Evolutionary conservation across 2,888 invertebrate genomes (phyloP).

Genomic region (Leptopilina drosophilae): DNA sequence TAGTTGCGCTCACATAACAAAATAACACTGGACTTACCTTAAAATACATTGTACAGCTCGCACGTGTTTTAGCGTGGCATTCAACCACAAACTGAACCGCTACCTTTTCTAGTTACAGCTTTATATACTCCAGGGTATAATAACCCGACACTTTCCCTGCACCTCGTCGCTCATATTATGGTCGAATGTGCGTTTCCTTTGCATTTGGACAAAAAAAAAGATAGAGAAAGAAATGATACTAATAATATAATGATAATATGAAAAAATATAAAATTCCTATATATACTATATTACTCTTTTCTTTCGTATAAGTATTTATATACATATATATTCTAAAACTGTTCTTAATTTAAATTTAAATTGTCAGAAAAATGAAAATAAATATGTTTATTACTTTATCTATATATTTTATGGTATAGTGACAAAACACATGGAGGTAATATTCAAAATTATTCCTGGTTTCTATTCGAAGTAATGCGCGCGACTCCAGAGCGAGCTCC

Average conservation of each 20-base stretch:
- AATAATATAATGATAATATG: no score
- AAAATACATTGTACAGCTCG: constrained; percentile 71
- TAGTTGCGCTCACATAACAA: constrained; percentile 41
- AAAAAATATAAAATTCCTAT: constrained; percentile 58
- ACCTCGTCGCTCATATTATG: constrained; percentile 70
- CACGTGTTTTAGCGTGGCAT: constrained; percentile 72
- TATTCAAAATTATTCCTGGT: not conserved
- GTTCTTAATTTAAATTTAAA: no score
- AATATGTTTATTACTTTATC: no score
- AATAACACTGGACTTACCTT: constrained; percentile 66
- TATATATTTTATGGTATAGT: not conserved
- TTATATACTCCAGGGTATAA: constrained; percentile 74
- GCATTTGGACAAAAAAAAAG: constrained; percentile 54
- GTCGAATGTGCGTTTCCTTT: constrained; percentile 65
- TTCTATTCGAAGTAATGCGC: not conserved
- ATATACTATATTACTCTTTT: not conserved
- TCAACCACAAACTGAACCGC: constrained; percentile 75
- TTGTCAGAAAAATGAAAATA: no score
- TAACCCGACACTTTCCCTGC: constrained; percentile 75
- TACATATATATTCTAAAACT: no score
- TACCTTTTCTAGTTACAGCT: constrained; percentile 71
- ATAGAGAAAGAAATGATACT: no score
- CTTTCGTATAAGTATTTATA: no score
- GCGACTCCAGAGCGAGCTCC: not conserved
- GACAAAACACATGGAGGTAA: constrained; percentile 2